phyloP scores from a whole-genome alignment of 2,797 vertebrate genomes.

The Halcyon chelicuti region DNA sequence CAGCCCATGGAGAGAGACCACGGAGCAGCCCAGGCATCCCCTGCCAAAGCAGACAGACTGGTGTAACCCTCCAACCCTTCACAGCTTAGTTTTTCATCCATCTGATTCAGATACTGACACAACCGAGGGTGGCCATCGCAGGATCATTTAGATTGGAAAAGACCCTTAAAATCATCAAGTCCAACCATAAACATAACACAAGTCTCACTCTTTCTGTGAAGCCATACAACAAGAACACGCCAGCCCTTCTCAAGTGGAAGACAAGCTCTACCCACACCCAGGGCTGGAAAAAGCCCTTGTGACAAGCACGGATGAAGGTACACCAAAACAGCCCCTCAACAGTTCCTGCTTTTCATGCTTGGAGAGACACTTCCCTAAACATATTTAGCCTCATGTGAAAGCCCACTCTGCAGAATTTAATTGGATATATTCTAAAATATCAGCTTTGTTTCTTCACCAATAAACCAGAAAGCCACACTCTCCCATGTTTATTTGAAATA shows the following conservation, averaged over 20 bases:
- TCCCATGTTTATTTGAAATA: constrained; percentile 61
- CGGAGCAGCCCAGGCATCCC: neutral
- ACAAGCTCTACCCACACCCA: neutral
- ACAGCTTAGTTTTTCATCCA: neutral
- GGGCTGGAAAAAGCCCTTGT: neutral
- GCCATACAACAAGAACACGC: neutral
- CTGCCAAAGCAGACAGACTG: fast-evolving
- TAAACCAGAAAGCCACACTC: constrained; percentile 40
- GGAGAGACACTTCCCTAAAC: neutral
- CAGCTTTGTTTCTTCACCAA: constrained; percentile 47
- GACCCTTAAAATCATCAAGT: neutral
- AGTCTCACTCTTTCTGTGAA: neutral
- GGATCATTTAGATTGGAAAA: neutral
- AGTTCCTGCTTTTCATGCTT: neutral
- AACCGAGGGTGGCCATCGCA: neutral
- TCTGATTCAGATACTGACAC: neutral
- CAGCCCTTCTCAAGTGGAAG: neutral
- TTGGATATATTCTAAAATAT: constrained; percentile 19
- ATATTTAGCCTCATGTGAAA: neutral
- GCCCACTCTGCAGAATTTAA: constrained; percentile 29
- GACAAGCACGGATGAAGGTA: neutral
- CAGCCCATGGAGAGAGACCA: neutral
- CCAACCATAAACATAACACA: neutral
- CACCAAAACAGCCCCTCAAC: neutral
- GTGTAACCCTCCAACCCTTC: neutral